Base-by-base conservation (phyloP, 2,888 invertebrate genomes). In the Tetheella fluctuosa region DNA sequence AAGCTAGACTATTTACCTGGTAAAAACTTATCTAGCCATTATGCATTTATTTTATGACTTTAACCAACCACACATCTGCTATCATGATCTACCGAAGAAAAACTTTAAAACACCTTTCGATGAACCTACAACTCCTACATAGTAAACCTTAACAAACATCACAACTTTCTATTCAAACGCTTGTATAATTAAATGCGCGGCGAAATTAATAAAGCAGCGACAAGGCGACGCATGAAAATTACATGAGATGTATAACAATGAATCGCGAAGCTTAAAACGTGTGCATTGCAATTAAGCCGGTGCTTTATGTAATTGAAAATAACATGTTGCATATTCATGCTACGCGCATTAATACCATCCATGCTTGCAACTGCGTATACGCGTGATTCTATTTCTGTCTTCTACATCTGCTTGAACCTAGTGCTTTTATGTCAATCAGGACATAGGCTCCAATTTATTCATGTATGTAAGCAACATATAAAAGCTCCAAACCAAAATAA, bases 301-400 rank as follows among this genome's bases (percentile, higher is more conserved):
- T 74, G 73, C 81, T 78, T 39, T 48, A 75, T 79, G 76, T 89
- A 87, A 89, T 89, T 90, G 85, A 86, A 86, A 85, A 85, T 88
- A 86, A 88, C 86, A 80, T 86, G 83, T 79, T 86, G 86, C 86
- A 89, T 89, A 89, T 89, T 88, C 87, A 90, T 88, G 79, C n/a
- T 48, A 48, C 20, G 48, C 10, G 48, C 4, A 20, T 12, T 48
- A 48, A 48, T 48, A 48, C 0, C n/a, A n/a, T 15, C 39, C 7
- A 39, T 48, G 48, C 10, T n/a, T 57, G 57, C 57, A 54, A 15
- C 25, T 7, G 34, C 30, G 48, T 64, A 56, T 52, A 58, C 55
- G 55, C 61, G 59, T 65, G 65, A 70, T 71, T 70, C 72, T 68
- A 67, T 70, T 70, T 71, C 66, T 65, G 59, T 55, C 42, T 39